These are phyloP conservation scores for Syrista parreyssii DNA, from an alignment of 2,888 invertebrate genomes.

Conservation along the genomic window DNA sequence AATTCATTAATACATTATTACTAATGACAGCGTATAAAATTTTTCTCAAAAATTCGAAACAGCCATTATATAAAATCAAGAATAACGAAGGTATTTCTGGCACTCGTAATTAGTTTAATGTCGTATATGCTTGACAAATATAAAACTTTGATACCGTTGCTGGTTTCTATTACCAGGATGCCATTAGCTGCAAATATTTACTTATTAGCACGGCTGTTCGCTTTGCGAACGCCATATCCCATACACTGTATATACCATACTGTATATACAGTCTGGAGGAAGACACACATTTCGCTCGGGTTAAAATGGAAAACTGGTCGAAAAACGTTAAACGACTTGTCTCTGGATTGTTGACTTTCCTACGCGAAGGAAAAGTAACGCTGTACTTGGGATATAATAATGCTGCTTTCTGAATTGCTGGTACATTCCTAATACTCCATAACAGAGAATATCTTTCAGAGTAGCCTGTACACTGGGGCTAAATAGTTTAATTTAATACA, in stretches of 20 bases:
- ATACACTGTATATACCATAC: background rate
- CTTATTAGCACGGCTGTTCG: background rate
- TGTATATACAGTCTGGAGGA: background rate
- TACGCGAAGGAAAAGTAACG: background rate
- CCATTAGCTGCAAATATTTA: background rate
- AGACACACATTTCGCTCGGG: background rate
- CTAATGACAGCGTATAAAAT: background rate
- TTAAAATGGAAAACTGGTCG: background rate
- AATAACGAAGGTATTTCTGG: background rate
- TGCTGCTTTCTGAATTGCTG: background rate
- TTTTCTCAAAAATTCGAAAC: background rate
- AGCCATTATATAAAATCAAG: background rate
- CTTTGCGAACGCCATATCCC: background rate
- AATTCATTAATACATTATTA: background rate
- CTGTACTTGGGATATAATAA: background rate
- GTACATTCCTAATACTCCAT: background rate
- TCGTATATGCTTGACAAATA: background rate
- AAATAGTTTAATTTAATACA: background rate
- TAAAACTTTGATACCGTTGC: background rate
- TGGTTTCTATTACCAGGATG: background rate
- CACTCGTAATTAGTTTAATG: background rate
- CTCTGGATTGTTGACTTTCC: background rate
- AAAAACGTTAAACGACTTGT: background rate
- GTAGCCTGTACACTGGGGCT: background rate
- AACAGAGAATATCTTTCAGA: background rate